A percentile compares a stretch with the other conserved stretches of the same genome.
Conservation (phyloP, 1,140 invertebrate genomes). For the Drosophila bifasciata region DNA sequence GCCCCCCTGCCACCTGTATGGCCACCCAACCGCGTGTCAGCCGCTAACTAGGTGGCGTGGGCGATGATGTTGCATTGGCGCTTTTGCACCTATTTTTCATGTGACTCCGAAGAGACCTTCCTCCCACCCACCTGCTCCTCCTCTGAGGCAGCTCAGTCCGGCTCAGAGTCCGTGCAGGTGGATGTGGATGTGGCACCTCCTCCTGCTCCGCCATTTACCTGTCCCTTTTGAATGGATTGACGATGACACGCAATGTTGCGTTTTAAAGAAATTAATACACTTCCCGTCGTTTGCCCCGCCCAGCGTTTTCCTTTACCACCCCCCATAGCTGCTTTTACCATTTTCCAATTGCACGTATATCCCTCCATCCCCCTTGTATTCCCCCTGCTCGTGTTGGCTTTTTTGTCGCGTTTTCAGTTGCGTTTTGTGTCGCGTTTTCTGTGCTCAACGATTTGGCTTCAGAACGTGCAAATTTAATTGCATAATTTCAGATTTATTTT, state of each 20-base stretch:
- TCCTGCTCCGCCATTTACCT: not conserved
- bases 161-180: too few species aligned
- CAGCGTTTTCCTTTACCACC: constrained; percentile 20
- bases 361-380: not conserved
- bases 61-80: constrained; percentile 28
- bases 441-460: constrained; percentile 32
- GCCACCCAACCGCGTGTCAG: constrained; percentile 8
- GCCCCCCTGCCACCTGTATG: not conserved
- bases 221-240: constrained; percentile 22
- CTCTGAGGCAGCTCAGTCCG: not conserved
- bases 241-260: constrained; percentile 54
- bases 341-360: not conserved
- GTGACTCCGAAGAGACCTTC: not conserved
- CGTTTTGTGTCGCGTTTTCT: constrained; percentile 11
- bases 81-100: constrained; percentile 23
- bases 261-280: constrained; percentile 62
- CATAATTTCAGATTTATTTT: constrained; percentile 77
- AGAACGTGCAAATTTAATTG: constrained; percentile 63
- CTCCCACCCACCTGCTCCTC: not conserved
- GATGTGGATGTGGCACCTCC: too few species aligned
- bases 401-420: constrained; percentile 5
- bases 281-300: constrained; percentile 32
- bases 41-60: constrained; percentile 14
- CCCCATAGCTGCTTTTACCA: constrained; percentile 16
- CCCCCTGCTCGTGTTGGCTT: not conserved